Conservation (phyloP, 2,113 vertebrate genomes). For the Caloenas nicobarica region DNA sequence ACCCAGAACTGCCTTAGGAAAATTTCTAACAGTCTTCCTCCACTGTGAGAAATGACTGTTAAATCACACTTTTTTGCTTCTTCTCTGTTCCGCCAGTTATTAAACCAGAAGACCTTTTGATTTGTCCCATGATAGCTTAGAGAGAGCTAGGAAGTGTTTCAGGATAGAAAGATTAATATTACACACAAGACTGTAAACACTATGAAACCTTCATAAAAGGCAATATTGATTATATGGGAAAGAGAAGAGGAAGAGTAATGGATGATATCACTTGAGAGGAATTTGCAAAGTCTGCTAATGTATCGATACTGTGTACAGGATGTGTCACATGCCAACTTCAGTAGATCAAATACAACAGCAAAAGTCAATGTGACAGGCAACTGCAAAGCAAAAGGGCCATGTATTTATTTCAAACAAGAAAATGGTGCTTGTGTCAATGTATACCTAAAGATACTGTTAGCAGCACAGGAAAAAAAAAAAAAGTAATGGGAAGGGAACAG, state of each 20-base stretch:
- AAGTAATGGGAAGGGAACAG: not conserved
- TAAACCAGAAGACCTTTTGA: not conserved
- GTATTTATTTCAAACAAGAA: not conserved
- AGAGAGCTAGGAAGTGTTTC: not conserved
- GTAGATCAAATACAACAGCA: not conserved
- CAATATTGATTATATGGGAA: not conserved
- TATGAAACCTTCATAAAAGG: not conserved
- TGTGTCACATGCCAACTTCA: not conserved
- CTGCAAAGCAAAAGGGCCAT: not conserved
- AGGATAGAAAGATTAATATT: not conserved
- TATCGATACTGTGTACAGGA: not conserved
- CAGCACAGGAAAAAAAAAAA: not conserved
- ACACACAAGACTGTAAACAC: not conserved
- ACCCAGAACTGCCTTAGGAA: not conserved
- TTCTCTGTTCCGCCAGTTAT: not conserved
- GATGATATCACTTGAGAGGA: not conserved
- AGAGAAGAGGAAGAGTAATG: not conserved
- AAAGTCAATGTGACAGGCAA: not conserved
- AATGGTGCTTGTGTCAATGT: not conserved
- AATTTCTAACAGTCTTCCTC: not conserved
- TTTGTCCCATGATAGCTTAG: not conserved
- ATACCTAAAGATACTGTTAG: not conserved
- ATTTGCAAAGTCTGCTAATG: not conserved
- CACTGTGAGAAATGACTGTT: not conserved
- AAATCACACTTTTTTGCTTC: not conserved